Base-by-base conservation (phyloP, 2,888 invertebrate species). In the Mimas tiliae region DNA sequence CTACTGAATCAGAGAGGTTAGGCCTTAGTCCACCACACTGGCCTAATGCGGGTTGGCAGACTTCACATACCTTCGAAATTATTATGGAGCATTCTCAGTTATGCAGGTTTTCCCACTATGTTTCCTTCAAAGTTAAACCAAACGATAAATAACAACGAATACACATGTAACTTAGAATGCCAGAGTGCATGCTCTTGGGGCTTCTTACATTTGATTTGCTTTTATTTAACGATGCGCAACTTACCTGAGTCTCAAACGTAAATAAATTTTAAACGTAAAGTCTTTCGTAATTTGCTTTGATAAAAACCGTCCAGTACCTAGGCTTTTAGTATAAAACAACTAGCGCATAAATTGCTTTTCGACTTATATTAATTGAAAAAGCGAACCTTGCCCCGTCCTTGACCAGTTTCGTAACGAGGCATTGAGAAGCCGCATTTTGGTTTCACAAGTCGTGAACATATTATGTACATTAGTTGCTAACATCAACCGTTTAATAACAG, bases 381-480 rank as follows among this genome's bases (percentile, higher is more conserved):
- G 47, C 69, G 69, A 19, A 72, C 71, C 75, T 75, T 71, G 78
- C n/a, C 70, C 71, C 53, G 70, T 63, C 79, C 78, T 78, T 77
- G 79, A 69, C 79, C 76, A 70, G 53, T 62, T 71, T 69, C 52
- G 63, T 64, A 65, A 63, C 66, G 71, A 68, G 68, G 68, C 64
- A 50, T 70, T 64, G 58, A 58, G 19, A 48, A 42, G 12, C 55
- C 55, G 47, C 53, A 55, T 48, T 65, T 65, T 11, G 34, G 45
- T 48, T 38, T 58, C 19, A 42, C 38, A n/a, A 34, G 16, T 33
- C 33, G 14, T 55, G 16, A 16, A 55, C 11, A 12, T 38, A 19
- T 19, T 38, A 19, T 12, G 33, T 58, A 33, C 48, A 58, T 45
- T 14, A 64, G 19, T 21, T 53, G 64, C 51, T 52, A 21, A 42